Conservation (phyloP, 1,140 invertebrate genomes). For the Coenobita brevimanus region DNA sequence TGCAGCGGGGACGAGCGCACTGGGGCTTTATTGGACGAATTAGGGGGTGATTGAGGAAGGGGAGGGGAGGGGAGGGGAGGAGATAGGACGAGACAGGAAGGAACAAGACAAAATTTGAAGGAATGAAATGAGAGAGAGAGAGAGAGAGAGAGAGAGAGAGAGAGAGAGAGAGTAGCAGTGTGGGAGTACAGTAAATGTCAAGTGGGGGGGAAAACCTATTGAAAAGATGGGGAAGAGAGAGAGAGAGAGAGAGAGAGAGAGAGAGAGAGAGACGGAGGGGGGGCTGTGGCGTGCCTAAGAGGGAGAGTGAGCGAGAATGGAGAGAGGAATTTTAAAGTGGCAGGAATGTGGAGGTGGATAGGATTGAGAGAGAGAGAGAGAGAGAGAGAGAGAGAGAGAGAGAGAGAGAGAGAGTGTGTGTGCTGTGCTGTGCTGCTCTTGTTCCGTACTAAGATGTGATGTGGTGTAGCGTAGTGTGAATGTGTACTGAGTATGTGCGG, state of each 20-base stretch:
- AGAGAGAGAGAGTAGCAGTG: neutral
- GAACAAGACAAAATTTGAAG: neutral
- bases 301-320: neutral
- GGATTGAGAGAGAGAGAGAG: neutral
- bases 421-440: too few species aligned
- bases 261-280: neutral
- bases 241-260: neutral
- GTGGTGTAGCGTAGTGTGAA: too few species aligned
- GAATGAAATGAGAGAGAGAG: neutral
- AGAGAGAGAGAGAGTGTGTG: slow-evolving; percentile 3
- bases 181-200: neutral
- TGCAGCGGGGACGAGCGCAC: too few species aligned
- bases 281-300: neutral
- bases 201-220: neutral
- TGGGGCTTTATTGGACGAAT: too few species aligned
- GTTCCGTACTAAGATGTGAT: too few species aligned
- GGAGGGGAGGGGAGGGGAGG: too few species aligned
- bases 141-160: neutral
- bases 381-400: neutral
- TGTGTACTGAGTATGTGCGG: too few species aligned
- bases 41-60: too few species aligned
- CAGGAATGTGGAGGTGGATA: too few species aligned
- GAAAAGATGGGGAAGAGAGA: neutral
- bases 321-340: too few species aligned
- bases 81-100: too few species aligned